Base-by-base conservation (phyloP, 2,888 invertebrate species). In the Melieria omissa region DNA sequence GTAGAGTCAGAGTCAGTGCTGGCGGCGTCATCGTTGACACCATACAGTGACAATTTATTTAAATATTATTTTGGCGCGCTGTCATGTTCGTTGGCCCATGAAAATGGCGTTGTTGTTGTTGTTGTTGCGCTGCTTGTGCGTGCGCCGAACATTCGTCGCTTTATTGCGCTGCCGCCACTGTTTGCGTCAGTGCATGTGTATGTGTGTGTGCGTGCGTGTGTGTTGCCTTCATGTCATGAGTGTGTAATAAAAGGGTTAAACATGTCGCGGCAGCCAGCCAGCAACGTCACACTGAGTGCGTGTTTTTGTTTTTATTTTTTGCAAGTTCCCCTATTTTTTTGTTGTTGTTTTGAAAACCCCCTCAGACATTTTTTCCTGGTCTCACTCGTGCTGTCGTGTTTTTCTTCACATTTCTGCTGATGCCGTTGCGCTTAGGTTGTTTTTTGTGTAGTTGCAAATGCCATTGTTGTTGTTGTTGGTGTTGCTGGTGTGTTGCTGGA, bases 1-100 rank as follows among this genome's bases (percentile, higher is more conserved):
- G 29, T 29, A 29, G 29, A 16, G 12, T 16, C n/a, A 52, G 8
- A 41, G n/a, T 12, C 44, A 7, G 14, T 12, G 14, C 16, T 45
- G 70, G 60, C 47, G 55, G 61, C 46, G 12, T 49, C 49, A 16
- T 16, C 16, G 14, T 8, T 16, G 16, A 16, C 16, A 9, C 7
- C 54, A 57, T 55, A 10, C 57, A 65, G 65, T 57, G 66, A 66
- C 66, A 66, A 66, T 66, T 66, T 66, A 66, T 66, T 66, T 66
- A 66, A 66, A 66, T 66, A 46, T 66, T 66, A 66, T 66, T 66
- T 66, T 58, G 66, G 66, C 58, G 66, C 66, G 57, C 44, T 66
- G 66, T 63, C 63, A 63, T 66, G 58, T 66, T 66, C 66, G 46
- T 57, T 46, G 57, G 46, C 57, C 45, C 55, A 29, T 29, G 29